Base-by-base conservation (phyloP, 2,888 invertebrate species). In the Aromia moschata region DNA sequence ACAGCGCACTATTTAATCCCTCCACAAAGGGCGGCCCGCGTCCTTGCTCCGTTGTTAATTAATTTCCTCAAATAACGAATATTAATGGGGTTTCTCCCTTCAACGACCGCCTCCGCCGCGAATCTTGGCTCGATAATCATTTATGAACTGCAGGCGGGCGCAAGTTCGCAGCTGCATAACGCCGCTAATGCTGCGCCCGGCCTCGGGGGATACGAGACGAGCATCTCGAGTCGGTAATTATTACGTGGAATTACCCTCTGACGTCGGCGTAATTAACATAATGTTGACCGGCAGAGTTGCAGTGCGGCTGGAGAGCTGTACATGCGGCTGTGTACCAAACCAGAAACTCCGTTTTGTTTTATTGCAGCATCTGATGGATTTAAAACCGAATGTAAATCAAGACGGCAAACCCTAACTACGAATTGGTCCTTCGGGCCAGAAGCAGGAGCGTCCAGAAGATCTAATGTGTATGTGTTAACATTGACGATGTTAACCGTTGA, bases 131-230 rank as follows among this genome's bases (percentile, higher is more conserved):
- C 36, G 49, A 38, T 49, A 49, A 38, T 49, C 37, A 49, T 38
- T 49, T 36, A 49, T 38, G 49, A 38, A 40, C 38, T 49, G 49
- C 38, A 49, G 36, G 20, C 10, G 10, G 15, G 49, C 33, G 47
- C 49, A 49, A 49, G 49, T 49, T 49, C 38, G 49, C 38, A 38
- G 18, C 38, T 40, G 11, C 36, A 17, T 49, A 49, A 49, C 30
- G 15, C 25, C 7, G 14, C 2, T 25, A 38, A n/a, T 49, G 10
- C 25, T 12, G 38, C 14, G 3, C 33, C 16, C 14, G 20, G 25
- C 11, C 45, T 11, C 12, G 38, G 11, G 33, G 33, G n/a, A 3
- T 33, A n/a, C n/a, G n/a, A n/a, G n/a, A n/a, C 2, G 11, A 11
- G n/a, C 33, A 2, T 10, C 33, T 33, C 41, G n/a, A 10, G 31